phyloP scores from a whole-genome alignment of 2,113 vertebrate genomes.

The Periophthalmus modestus region DNA sequence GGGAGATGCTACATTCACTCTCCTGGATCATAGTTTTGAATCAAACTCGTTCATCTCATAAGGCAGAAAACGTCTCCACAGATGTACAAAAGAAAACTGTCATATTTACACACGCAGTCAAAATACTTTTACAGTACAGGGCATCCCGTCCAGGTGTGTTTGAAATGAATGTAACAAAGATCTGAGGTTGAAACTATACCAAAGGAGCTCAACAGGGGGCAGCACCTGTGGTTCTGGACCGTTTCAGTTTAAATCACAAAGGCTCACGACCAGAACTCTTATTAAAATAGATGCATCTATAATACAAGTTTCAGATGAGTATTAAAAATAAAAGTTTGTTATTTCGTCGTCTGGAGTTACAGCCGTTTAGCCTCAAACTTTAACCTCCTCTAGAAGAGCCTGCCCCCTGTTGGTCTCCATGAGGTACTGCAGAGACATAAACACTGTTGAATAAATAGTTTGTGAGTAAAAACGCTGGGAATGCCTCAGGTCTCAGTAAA shows the following conservation, averaged over 20 bases:
- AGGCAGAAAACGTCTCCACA: slow-evolving; percentile 47
- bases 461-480: slow-evolving; percentile 13
- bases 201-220: not conserved
- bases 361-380: too few species aligned
- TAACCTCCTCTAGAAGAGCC: not conserved
- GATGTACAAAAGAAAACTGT: slow-evolving; percentile 8
- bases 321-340: too few species aligned
- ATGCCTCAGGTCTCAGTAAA: slow-evolving; percentile 46
- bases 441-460: not conserved
- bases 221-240: not conserved
- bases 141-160: not conserved
- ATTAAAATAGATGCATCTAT: too few species aligned
- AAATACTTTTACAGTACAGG: not conserved
- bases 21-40: slow-evolving; percentile 11
- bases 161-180: slow-evolving; percentile 9
- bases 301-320: too few species aligned
- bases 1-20: slow-evolving; percentile 33
- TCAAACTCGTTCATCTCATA: slow-evolving; percentile 27
- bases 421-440: not conserved
- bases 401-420: not conserved
- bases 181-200: slow-evolving; percentile 6
- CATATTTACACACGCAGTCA: slow-evolving; percentile 20
- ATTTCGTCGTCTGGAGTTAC: too few species aligned
- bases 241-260: not conserved
- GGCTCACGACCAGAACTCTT: too few species aligned